A percentile compares a stretch with the other conserved stretches of the same genome.
phyloP scores from a whole-genome alignment of 2,888 invertebrate species.

The Macaria liturata region DNA sequence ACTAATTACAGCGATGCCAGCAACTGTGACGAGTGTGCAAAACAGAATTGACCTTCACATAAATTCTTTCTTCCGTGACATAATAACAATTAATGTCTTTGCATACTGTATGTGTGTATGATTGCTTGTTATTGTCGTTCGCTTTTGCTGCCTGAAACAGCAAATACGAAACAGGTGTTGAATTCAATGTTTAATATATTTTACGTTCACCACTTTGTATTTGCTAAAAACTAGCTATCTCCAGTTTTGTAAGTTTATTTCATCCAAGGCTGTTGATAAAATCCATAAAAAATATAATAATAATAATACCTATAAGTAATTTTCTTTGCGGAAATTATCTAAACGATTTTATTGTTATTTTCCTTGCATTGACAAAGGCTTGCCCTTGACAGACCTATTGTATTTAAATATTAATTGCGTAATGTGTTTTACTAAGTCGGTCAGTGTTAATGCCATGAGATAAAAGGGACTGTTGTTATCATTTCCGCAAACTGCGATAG shows the following conservation, averaged over 20 bases:
- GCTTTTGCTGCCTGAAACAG: too few species aligned
- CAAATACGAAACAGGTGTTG: too few species aligned
- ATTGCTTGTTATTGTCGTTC: too few species aligned
- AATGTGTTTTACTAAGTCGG: conserved; percentile 46
- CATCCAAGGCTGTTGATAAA: too few species aligned
- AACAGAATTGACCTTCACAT: conserved; percentile 39
- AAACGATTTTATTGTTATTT: conserved; percentile 4
- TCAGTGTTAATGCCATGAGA: conserved; percentile 55
- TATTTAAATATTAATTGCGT: conserved; percentile 24
- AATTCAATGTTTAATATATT: too few species aligned
- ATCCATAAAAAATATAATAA: too few species aligned
- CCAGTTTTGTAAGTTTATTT: too few species aligned
- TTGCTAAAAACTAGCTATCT: too few species aligned
- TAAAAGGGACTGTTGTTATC: conserved; percentile 47
- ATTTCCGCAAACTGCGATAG: conserved; percentile 48
- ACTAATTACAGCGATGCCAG: conserved; percentile 29
- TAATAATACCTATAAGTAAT: too few species aligned
- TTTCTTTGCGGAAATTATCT: too few species aligned
- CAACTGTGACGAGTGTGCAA: conserved; percentile 29
- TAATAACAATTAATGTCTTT: conserved; percentile 25
- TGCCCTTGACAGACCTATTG: conserved; percentile 18
- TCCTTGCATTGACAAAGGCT: conserved; percentile 1
- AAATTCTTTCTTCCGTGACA: conserved; percentile 43
- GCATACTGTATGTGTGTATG: not conserved
- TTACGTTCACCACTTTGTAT: too few species aligned